Evolutionary conservation across 2,888 invertebrate species (phyloP), one percentile per base, ranked within the genome.

Genomic region (Rutpela maculata): DNA sequence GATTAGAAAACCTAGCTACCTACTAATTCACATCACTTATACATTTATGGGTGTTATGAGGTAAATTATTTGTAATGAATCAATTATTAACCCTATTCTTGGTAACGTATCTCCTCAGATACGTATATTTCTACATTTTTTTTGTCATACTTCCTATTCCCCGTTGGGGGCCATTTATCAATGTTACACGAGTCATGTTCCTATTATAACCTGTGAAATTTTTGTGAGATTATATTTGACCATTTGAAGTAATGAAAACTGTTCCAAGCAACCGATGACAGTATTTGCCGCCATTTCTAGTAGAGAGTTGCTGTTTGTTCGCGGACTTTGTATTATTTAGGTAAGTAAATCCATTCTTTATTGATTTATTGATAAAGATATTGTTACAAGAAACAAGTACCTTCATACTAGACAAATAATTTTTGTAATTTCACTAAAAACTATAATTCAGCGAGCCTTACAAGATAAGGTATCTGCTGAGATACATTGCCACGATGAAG

Each of bases 181-280:
- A 43, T 43, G 15, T 43, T 43, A 15, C 43, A 12, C 15, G 15
- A 43, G 43, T 43, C 57, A 57, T 19, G 18, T 57, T 18, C 18
- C 6, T 57, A 18, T 57, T 57, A 57, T 18, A 57, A 57, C 57
- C 57, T 57, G 57, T 57, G 57, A 57, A 57, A 57, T 57, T 57
- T 57, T 57, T 4, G 4, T 57, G 18, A 0, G 18, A 18, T 57
- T 18, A 57, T 57, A 57, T 57, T 19, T 11, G 57, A 57, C 57
- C 57, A 57, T 57, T 57, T 57, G 19, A 57, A 57, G 6, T 57
- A 57, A 57, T 19, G 19, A 10, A 18, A 18, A 57, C 11, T 57
- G 18, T 18, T 57, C 57, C 18, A 57, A 57, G 17, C 19, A 57
- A 57, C 7, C 57, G 57, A n/a, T 56, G n/a, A 17, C 22, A 38